phyloP scores from a whole-genome alignment of 2,113 vertebrate species.

The Melanerpes aurifrons region DNA sequence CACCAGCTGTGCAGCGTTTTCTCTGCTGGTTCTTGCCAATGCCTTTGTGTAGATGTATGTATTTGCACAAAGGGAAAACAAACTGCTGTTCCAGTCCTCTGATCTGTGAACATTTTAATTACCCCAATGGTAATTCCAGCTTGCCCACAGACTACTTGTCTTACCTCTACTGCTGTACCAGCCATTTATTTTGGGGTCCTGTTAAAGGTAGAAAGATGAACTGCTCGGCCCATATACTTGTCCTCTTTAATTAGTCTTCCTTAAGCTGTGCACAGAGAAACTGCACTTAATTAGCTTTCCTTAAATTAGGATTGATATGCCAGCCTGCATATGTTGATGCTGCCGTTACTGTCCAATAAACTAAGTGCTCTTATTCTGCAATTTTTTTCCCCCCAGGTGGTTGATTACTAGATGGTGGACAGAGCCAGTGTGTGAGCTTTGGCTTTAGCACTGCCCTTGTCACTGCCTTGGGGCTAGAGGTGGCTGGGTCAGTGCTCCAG shows the following conservation, averaged over 20 bases:
- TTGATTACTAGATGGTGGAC: not conserved
- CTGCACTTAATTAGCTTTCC: constrained; percentile 51
- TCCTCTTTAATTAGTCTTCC: constrained; percentile 44
- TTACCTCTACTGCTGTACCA: constrained; percentile 2
- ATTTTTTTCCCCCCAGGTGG: not conserved
- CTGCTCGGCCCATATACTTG: constrained; percentile 12
- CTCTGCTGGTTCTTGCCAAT: not conserved
- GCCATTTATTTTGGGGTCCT: constrained; percentile 29
- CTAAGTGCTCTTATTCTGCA: not conserved
- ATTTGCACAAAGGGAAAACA: constrained; percentile 40
- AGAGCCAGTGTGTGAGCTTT: not conserved
- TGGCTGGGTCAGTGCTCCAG: not conserved
- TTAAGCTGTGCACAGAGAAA: constrained; percentile 25
- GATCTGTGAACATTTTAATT: constrained; percentile 15
- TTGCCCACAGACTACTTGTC: not conserved
- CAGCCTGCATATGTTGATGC: not conserved
- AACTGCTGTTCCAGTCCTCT: not conserved
- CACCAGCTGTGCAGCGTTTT: not conserved
- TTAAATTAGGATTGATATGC: constrained; percentile 60
- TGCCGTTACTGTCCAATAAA: not conserved
- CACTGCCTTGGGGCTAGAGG: not conserved
- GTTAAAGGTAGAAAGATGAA: constrained; percentile 51
- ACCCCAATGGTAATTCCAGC: not conserved
- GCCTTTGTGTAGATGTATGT: not conserved
- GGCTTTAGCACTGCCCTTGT: not conserved